Conservation (phyloP, 2,888 invertebrate genomes). For the Chaitophorus viminalis region DNA sequence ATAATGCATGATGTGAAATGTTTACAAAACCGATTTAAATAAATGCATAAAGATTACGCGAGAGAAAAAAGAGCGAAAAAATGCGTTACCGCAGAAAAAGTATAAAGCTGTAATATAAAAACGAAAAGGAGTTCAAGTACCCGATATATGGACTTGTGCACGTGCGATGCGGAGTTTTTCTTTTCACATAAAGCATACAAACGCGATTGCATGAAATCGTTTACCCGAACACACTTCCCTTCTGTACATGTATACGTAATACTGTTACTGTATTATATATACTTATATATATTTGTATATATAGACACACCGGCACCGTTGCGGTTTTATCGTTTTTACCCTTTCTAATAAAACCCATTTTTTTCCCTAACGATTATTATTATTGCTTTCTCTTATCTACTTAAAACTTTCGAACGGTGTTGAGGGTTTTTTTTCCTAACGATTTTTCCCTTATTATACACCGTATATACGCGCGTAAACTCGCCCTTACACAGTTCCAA, state of each 20-base stretch:
- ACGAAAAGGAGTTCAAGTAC: neutral
- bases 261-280: neutral
- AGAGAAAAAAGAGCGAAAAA: neutral
- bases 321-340: slow-evolving; percentile 61
- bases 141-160: too few relatives aligned
- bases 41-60: too few relatives aligned
- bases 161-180: too few relatives aligned
- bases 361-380: slow-evolving; percentile 59
- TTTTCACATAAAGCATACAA: neutral
- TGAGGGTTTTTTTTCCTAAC: neutral
- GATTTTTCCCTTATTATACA: slow-evolving; percentile 1
- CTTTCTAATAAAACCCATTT: slow-evolving; percentile 47
- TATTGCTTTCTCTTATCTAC: slow-evolving; percentile 58
- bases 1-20: neutral
- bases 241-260: neutral
- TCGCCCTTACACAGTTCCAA: slow-evolving; percentile 14
- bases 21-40: neutral
- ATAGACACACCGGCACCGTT: slow-evolving; percentile 15
- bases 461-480: slow-evolving; percentile 1
- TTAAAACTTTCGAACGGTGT: slow-evolving; percentile 52
- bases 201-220: slow-evolving; percentile 48
- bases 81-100: too few relatives aligned
- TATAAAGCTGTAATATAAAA: too few relatives aligned
- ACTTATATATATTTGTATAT: too few relatives aligned
- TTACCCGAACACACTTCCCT: slow-evolving; percentile 13